A percentile compares a stretch with the other conserved stretches of the same genome.
Conservation (phyloP, 2,797 vertebrate species). For the Masticophis lateralis region DNA sequence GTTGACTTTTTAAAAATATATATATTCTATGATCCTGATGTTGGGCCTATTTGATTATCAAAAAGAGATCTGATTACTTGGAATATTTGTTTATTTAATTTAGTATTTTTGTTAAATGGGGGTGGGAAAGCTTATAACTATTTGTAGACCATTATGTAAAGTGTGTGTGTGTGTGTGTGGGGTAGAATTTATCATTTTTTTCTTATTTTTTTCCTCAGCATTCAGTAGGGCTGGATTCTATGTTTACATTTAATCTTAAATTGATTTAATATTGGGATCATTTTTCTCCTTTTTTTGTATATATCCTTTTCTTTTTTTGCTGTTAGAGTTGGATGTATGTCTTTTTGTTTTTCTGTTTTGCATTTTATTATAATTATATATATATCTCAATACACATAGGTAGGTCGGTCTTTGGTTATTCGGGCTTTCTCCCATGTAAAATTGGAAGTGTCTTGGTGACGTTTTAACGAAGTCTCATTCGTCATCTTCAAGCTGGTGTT, state of each 20-base stretch:
- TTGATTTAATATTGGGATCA: neutral
- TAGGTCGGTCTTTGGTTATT: too few species aligned
- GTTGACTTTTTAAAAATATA: too few species aligned
- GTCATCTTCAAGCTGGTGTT: too few species aligned
- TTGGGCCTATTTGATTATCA: neutral
- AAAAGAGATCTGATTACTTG: neutral
- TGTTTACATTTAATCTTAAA: neutral
- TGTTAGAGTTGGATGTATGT: neutral
- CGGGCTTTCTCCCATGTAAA: too few species aligned
- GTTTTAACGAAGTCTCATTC: too few species aligned
- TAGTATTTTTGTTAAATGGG: neutral
- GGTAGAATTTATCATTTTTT: neutral
- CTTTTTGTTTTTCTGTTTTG: neutral
- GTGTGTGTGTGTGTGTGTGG: too few species aligned
- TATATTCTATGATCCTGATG: neutral
- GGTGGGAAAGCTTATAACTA: neutral
- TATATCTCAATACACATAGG: too few species aligned
- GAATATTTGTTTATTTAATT: neutral
- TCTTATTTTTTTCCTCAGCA: neutral
- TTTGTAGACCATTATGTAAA: neutral
- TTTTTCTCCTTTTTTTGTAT: neutral
- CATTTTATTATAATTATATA: too few species aligned
- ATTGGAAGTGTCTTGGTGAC: too few species aligned
- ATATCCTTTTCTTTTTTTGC: neutral
- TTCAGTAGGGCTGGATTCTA: neutral